Conservation (phyloP, 2,797 vertebrate species). For the Cirrhinus molitorella region DNA sequence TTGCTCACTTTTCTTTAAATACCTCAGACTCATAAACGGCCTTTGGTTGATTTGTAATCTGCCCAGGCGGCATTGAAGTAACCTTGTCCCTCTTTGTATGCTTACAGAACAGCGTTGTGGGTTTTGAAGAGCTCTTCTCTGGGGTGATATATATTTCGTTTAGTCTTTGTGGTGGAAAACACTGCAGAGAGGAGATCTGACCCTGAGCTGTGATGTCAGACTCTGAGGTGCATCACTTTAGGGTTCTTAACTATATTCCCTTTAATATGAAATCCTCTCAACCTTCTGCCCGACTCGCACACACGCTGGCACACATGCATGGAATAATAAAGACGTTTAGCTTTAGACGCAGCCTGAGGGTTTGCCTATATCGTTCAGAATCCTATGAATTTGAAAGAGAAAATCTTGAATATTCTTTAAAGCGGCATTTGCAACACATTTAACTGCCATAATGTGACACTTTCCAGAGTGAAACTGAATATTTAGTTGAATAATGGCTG, state of each 20-base stretch:
- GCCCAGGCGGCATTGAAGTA: slow-evolving; percentile 3
- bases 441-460: not conserved
- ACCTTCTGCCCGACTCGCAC: not conserved
- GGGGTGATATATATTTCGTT: slow-evolving; percentile 58
- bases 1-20: slow-evolving; percentile 26
- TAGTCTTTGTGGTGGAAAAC: slow-evolving; percentile 49
- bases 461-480: not conserved
- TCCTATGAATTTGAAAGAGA: not conserved
- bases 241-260: slow-evolving; percentile 39
- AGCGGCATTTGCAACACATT: not conserved
- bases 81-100: slow-evolving; percentile 38
- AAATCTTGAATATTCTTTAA: slow-evolving; percentile 8
- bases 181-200: slow-evolving; percentile 51
- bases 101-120: slow-evolving; percentile 47
- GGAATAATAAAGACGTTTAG: slow-evolving; percentile 38
- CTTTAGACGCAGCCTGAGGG: not conserved
- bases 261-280: slow-evolving; percentile 33
- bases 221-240: slow-evolving; percentile 9
- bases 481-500: not conserved
- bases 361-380: not conserved
- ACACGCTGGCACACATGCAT: not conserved
- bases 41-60: slow-evolving; percentile 40
- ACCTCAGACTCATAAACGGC: slow-evolving; percentile 25
- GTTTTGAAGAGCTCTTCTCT: slow-evolving; percentile 58
- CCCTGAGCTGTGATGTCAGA: slow-evolving; percentile 55